phyloP scores from a whole-genome alignment of 2,113 vertebrate species.

The Dicentrarchus labrax region DNA sequence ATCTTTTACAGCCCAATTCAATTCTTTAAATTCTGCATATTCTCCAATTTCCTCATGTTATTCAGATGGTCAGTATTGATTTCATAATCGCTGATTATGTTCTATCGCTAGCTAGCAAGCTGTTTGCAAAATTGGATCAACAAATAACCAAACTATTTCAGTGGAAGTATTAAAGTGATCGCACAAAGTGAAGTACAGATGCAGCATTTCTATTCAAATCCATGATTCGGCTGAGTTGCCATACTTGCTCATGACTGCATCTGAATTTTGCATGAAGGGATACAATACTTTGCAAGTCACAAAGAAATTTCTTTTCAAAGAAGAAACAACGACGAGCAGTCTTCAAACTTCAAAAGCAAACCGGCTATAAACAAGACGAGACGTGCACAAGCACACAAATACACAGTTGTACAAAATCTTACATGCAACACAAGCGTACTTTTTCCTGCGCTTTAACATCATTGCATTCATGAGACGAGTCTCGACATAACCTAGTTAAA shows the following conservation, averaged over 20 bases:
- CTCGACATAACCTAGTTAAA: conserved; percentile 63
- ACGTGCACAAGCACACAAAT: conserved; percentile 49
- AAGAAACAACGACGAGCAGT: conserved; percentile 42
- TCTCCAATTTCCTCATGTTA: background rate
- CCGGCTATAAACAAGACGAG: conserved; percentile 43
- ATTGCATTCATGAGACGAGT: conserved; percentile 39
- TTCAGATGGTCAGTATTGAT: conserved; percentile 4
- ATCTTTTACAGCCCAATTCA: conserved; percentile 14
- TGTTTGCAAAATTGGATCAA: conserved; percentile 7
- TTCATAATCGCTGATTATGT: background rate
- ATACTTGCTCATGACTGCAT: conserved; percentile 54
- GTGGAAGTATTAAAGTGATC: conserved; percentile 7
- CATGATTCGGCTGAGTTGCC: conserved; percentile 55
- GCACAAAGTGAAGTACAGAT: conserved; percentile 31
- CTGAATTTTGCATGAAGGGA: conserved; percentile 74
- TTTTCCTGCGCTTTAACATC: conserved; percentile 34
- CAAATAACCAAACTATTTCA: conserved; percentile 1
- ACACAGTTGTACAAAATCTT: conserved; percentile 38
- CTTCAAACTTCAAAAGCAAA: conserved; percentile 57
- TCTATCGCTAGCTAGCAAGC: background rate
- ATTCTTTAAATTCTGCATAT: conserved; percentile 8
- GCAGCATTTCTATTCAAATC: conserved; percentile 62
- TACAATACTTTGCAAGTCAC: conserved; percentile 67
- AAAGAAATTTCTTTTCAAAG: conserved; percentile 70
- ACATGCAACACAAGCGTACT: conserved; percentile 37